These are phyloP conservation scores for Protaetia brevitarsis DNA, from an alignment of 1,140 invertebrate genomes.

Conservation along the genomic window DNA sequence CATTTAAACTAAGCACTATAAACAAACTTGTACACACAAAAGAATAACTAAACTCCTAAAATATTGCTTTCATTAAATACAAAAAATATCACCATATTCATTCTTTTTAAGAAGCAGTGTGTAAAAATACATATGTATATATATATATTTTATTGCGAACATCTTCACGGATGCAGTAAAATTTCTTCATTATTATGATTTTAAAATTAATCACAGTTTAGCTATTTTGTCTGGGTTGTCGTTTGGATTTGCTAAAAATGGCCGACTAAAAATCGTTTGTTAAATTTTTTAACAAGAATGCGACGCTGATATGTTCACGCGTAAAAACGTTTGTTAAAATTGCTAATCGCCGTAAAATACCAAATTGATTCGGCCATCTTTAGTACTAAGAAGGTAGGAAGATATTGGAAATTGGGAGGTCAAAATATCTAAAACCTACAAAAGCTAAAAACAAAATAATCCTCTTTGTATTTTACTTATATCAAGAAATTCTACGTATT, in stretches of 20 bases:
- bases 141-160: conserved; percentile 21
- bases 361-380: conserved; percentile 2
- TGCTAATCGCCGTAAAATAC: not conserved
- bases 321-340: conserved; percentile 3
- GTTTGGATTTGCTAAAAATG: conserved; percentile 16
- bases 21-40: conserved; percentile 13
- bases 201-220: conserved; percentile 24
- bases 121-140: conserved; percentile 30
- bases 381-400: not conserved
- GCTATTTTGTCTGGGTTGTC: conserved; percentile 23
- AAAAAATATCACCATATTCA: conserved; percentile 28
- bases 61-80: conserved; percentile 25
- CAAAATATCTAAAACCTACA: conserved; percentile 13
- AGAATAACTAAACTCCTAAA: conserved; percentile 13
- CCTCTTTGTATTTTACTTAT: not conserved
- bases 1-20: conserved; percentile 12
- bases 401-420: no score
- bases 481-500: conserved; percentile 5
- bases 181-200: conserved; percentile 15
- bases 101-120: conserved; percentile 28
- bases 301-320: conserved; percentile 14
- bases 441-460: conserved; percentile 9
- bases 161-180: conserved; percentile 16
- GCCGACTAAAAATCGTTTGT: conserved; percentile 1
- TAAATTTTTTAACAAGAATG: not conserved